These are phyloP conservation scores for Microctonus hyperodae DNA, from an alignment of 2,888 invertebrate genomes.

Conservation along the genomic window DNA sequence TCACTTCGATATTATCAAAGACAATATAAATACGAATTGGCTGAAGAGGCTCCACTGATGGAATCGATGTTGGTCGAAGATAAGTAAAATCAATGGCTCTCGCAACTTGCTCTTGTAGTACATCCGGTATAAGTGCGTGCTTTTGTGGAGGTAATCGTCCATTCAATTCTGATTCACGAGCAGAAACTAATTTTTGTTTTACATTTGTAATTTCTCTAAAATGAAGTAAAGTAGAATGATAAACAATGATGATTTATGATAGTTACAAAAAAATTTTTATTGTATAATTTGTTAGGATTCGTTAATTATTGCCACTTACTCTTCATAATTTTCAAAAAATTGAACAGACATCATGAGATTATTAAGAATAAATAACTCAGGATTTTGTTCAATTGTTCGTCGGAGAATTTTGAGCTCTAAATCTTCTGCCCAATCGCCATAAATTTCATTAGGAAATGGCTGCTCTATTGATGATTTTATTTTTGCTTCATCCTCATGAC, in stretches of 20 bases:
- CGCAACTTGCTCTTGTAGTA: constrained; percentile 73
- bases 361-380: constrained; percentile 77
- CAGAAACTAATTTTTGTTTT: constrained; percentile 65
- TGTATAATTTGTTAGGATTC: no score
- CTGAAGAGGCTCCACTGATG: constrained; percentile 67
- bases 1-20: constrained; percentile 77
- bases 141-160: constrained; percentile 69
- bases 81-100: constrained; percentile 68
- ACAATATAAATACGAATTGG: constrained; percentile 73
- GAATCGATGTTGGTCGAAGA: constrained; percentile 43
- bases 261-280: constrained; percentile 16
- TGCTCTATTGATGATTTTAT: constrained; percentile 12
- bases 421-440: constrained; percentile 59
- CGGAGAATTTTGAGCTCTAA: constrained; percentile 68
- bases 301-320: no score
- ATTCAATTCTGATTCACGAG: constrained; percentile 66
- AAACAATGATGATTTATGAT: no score
- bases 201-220: constrained; percentile 67
- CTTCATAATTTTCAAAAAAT: constrained; percentile 81
- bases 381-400: constrained; percentile 68
- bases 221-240: background rate
- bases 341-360: constrained; percentile 78
- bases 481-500: background rate
- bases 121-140: constrained; percentile 73
- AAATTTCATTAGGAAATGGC: constrained; percentile 28